Base-by-base conservation (phyloP, 2,888 invertebrate genomes). In the Pemphredon lugubris region DNA sequence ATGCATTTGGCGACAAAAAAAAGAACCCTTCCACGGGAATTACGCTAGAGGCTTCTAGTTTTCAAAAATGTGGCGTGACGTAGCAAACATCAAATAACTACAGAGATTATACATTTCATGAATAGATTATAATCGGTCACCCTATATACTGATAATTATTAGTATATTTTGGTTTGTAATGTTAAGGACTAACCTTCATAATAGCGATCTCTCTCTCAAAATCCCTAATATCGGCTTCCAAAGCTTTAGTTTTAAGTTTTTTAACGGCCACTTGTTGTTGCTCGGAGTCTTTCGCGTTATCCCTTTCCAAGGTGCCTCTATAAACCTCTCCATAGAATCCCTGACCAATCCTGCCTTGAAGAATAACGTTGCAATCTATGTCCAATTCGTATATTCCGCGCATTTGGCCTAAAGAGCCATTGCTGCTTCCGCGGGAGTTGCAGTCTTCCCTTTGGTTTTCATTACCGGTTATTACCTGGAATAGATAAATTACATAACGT, bases 281-380 rank as follows among this genome's bases (percentile, higher is more conserved):
- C 63, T 92, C 91, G 0, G 79, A 79, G 50, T 91, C 90, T 73
- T 91, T 90, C 48, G 90, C 91, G 57, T 88, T 89, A 51, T 90
- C 90, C 77, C 90, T 91, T 86, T 95, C 94, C 89, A 94, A 91
- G 81, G 92, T 93, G 0, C 96, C 97, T 77, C 93, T 93, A 90
- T 93, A 96, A 1, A 97, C 97, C 83, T 95, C 94, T 0, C 97
- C 97, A 88, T 96, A 97, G 89, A 95, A 96, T 1, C 97, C 97
- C 93, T 93, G 92, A 42, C 94, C 94, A 73, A 94, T 92, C 75
- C 91, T 90, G 13, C 92, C 92, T 84, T 93, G 92, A 4, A 93
- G 84, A 58, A 93, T 91, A 0, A 94, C 91, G 83, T 92, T 92
- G 73, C 91, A 92, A 74, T 92, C 91, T n/a, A 90, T 91, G 73